Base-by-base conservation (phyloP, 2,797 vertebrate genomes). In the Craterocephalus amniculus region DNA sequence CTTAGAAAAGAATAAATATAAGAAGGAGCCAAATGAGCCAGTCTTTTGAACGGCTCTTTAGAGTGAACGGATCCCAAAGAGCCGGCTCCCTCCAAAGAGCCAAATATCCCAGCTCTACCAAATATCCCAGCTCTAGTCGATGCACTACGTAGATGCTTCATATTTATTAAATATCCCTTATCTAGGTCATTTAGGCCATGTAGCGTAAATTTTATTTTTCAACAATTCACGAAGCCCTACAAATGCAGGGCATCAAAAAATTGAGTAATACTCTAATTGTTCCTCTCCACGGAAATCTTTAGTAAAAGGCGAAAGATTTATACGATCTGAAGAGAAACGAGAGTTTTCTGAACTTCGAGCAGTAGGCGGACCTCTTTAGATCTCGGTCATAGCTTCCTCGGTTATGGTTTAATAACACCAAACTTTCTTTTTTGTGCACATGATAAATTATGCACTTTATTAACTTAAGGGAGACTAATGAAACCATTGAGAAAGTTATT, bases 231-330 rank as follows among this genome's bases (percentile, higher is more conserved):
- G 2, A 69, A 74, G 72, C 83, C 81, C 86, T 66, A 2, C 80
- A 1, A 0, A 0, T 0, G 67, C 5, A 80, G 85, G 58, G 85
- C 63, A 63, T 82, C 81, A 86, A 88, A 88, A 87, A 86, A 86
- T 90, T 87, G 4, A 0, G 4, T 66, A 0, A 55, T 1, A 85
- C 89, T 92, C 90, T 60, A 45, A 36, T 4, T 86, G 83, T 76
- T 92, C 8, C 89, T 88, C 91, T 91, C 92, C 93, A 94, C 81
- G 88, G 93, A 95, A 94, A 95, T 95, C 94, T 95, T 94, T 93
- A 93, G 91, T 94, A 93, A 94, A 94, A 94, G 86, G 88, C 87
- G 84, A 93, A 94, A 94, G 84, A 93, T 88, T 91, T 91, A 86
- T 88, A 1, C 88, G 80, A 81, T 88, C 24, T 91, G 87, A 93